Conservation (phyloP, 92 coral and sea anemone genomes). For the Galaxea fascicularis region DNA sequence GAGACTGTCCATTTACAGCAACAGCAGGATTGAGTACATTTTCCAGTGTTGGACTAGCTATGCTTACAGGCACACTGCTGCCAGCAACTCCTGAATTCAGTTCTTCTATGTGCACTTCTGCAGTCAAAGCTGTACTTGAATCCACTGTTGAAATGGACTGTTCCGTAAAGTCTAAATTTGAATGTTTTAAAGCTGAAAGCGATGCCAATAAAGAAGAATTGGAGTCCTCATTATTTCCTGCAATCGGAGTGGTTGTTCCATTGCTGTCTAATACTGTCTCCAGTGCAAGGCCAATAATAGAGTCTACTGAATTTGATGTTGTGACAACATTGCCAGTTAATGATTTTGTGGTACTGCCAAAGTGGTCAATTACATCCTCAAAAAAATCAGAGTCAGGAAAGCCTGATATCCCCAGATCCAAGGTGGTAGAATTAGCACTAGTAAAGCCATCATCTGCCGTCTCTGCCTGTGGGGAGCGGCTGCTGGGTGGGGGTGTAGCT, state of each 20-base stretch:
- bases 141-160: slow-evolving; percentile 28
- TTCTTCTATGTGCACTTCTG: slow-evolving; percentile 69
- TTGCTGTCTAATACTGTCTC: slow-evolving; percentile 59
- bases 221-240: slow-evolving; percentile 75
- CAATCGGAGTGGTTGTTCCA: slow-evolving; percentile 47
- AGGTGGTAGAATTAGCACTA: slow-evolving; percentile 1
- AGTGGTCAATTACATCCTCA: slow-evolving; percentile 35
- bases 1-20: slow-evolving; percentile 1
- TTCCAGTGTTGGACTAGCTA: slow-evolving; percentile 57
- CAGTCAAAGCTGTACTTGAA: slow-evolving; percentile 12
- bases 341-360: slow-evolving; percentile 33
- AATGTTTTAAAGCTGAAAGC: slow-evolving; percentile 46
- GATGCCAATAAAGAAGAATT: slow-evolving; percentile 70
- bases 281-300: slow-evolving; percentile 74
- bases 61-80: slow-evolving; percentile 41
- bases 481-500: not conserved
- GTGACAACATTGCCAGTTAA: not conserved
- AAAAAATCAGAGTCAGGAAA: slow-evolving; percentile 41
- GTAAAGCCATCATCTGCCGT: not conserved
- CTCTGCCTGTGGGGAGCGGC: not conserved
- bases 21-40: slow-evolving; percentile 49
- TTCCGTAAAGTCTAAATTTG: slow-evolving; percentile 26
- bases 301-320: slow-evolving; percentile 47
- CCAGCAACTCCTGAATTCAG: slow-evolving; percentile 81
- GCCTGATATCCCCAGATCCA: slow-evolving; percentile 16